phyloP scores from a whole-genome alignment of 2,888 invertebrate species.

The Myopa testacea region DNA sequence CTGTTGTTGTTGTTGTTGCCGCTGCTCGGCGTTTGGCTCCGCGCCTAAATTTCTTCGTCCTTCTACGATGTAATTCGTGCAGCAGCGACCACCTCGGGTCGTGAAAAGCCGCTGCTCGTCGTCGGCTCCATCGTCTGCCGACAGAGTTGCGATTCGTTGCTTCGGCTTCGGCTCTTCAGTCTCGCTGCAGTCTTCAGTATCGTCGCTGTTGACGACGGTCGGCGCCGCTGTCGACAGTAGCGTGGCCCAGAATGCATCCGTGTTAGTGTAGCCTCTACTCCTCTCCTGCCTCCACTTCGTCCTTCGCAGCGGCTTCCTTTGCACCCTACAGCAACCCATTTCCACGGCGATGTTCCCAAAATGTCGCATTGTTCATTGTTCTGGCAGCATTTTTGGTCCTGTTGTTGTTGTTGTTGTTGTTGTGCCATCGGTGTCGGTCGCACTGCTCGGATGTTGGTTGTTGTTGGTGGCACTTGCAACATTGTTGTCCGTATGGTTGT shows the following conservation, averaged over 20 bases:
- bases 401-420: constrained; percentile 34
- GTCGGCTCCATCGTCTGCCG: constrained; percentile 25
- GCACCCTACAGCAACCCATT: background rate
- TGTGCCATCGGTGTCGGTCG: constrained; percentile 37
- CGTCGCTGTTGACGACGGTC: constrained; percentile 11
- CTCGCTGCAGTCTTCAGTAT: constrained; percentile 43
- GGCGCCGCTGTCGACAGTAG: background rate
- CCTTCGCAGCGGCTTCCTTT: background rate
- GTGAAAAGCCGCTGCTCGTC: background rate
- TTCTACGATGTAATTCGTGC: constrained; percentile 32
- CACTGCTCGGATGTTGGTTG: background rate
- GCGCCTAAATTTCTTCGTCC: constrained; percentile 39
- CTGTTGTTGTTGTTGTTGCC: constrained; percentile 16
- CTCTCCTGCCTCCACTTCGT: background rate
- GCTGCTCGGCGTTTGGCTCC: constrained; percentile 17
- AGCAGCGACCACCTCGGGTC: constrained; percentile 20
- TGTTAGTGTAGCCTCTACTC: background rate
- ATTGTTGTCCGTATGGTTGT: constrained; percentile 30
- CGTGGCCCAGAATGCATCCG: constrained; percentile 20
- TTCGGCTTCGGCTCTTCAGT: constrained; percentile 5
- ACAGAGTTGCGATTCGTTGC: background rate
- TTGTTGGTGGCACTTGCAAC: background rate
- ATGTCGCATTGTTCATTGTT: constrained; percentile 39
- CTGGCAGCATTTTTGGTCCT: constrained; percentile 25
- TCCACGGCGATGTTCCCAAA: constrained; percentile 27